Base-by-base conservation (phyloP, 1,140 invertebrate genomes). In the Subanguina moxae region DNA sequence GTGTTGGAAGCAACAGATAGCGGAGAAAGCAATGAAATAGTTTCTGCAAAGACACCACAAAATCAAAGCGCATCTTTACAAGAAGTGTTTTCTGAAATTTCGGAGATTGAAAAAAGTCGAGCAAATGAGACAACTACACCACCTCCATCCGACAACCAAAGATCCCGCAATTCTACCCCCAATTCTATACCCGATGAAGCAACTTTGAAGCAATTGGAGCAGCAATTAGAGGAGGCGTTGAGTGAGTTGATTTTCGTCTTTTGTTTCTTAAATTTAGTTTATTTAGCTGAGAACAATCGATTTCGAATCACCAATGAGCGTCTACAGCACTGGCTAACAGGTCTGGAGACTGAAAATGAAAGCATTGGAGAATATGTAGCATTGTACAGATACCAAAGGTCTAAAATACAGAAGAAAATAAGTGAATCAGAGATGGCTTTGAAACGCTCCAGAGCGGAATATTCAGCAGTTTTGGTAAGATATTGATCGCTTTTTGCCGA, bases 361-460 rank as follows among this genome's bases (percentile, higher is more conserved):
- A 65, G 59, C 15, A 76, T 76, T 15, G 74, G 70, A 0, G 74
- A 76, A 17, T 76, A 78, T 56, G 69, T 76, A 65, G 76, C 72
- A 38, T 56, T 76, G 28, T 76, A 76, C 57, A 63, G 76, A 25
- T 66, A 68, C 43, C 74, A 76, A 56, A 43, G 74, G 23, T 56
- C 30, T 42, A 71, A 76, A 25, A 61, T 76, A 9, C 68, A 75
- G 27, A 64, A 77, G 27, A 76, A 71, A 21, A 62, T 78, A 15
- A 62, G 48, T n/a, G 76, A 76, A 63, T 64, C 74, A 30, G 74
- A 76, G n/a, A 27, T 38, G 38, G 25, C 46, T 17, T 45, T 70
- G 8, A 30, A 63, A 21, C 27, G 64, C 15, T 74, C 46, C 15
- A 38, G 62, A 46, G 23, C 28, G 17, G 43, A 76, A 15, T 52